phyloP scores from a whole-genome alignment of 2,113 vertebrate genomes.

The Mustela nigripes region DNA sequence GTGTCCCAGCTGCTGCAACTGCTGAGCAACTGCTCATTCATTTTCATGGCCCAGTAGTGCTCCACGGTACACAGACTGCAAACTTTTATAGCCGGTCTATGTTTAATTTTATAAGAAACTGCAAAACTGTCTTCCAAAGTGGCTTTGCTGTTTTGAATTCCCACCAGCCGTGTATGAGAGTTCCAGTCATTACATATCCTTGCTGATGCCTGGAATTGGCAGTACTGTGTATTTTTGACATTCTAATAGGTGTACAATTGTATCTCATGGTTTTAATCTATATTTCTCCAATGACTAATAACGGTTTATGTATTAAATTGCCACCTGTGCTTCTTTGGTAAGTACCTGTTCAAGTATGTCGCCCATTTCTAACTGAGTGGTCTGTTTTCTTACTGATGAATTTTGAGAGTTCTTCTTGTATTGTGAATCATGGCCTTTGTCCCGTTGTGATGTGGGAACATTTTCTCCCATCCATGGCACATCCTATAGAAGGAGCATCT shows the following conservation, averaged over 20 bases:
- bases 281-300: background rate
- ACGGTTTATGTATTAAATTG: background rate
- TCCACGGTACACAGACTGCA: fast-evolving
- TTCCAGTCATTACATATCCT: background rate
- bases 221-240: background rate
- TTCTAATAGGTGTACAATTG: background rate
- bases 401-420: background rate
- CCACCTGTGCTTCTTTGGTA: background rate
- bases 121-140: background rate
- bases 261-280: background rate
- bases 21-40: background rate
- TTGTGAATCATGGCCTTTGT: background rate
- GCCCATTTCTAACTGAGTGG: background rate
- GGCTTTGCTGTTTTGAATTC: background rate
- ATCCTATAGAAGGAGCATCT: background rate
- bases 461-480: background rate
- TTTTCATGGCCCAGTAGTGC: background rate
- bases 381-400: background rate
- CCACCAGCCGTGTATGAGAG: background rate
- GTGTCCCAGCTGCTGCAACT: fast-evolving
- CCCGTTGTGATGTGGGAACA: fast-evolving
- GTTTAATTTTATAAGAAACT: background rate
- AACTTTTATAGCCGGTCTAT: background rate
- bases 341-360: background rate
- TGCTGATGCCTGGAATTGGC: background rate